These are phyloP conservation scores for Anguilla obscura DNA, from an alignment of 2,797 vertebrate genomes.

Conservation along the genomic window DNA sequence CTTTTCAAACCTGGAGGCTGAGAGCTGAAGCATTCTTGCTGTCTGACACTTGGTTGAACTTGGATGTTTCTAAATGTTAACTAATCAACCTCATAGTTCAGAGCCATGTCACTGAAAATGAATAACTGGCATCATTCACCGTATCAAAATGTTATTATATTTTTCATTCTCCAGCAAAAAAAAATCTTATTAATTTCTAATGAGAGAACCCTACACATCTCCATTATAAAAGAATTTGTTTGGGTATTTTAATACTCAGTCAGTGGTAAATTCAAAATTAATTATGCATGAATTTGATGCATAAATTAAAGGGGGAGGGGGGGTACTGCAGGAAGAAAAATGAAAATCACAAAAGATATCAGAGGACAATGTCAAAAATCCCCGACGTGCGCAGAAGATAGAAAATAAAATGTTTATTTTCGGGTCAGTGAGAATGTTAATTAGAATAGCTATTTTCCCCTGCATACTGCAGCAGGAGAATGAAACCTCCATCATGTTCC, in stretches of 20 bases:
- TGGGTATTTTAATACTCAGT: constrained; percentile 71
- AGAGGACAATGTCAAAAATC: constrained; percentile 69
- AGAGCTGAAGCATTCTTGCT: constrained; percentile 29
- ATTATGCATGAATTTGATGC: constrained; percentile 80
- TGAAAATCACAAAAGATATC: constrained; percentile 70
- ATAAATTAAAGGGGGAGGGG: constrained; percentile 66
- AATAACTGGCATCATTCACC: constrained; percentile 35
- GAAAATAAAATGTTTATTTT: constrained; percentile 76
- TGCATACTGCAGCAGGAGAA: constrained; percentile 67
- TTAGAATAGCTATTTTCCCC: constrained; percentile 73
- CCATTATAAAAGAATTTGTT: constrained; percentile 70
- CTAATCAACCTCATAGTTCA: constrained; percentile 39
- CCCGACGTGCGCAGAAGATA: constrained; percentile 61
- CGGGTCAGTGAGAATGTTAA: constrained; percentile 87
- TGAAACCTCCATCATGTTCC: constrained; percentile 64
- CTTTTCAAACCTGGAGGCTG: constrained; percentile 31
- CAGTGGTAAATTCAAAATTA: constrained; percentile 78
- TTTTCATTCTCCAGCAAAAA: constrained; percentile 39
- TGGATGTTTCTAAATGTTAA: constrained; percentile 37
- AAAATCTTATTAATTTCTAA: constrained; percentile 59
- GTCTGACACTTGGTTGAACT: constrained; percentile 34
- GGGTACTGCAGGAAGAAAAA: constrained; percentile 52
- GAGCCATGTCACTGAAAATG: constrained; percentile 31
- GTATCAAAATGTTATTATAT: constrained; percentile 43
- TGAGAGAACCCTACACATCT: constrained; percentile 63